Base-by-base conservation (phyloP, 2,113 vertebrate species). In the Dasypus novemcinctus region DNA sequence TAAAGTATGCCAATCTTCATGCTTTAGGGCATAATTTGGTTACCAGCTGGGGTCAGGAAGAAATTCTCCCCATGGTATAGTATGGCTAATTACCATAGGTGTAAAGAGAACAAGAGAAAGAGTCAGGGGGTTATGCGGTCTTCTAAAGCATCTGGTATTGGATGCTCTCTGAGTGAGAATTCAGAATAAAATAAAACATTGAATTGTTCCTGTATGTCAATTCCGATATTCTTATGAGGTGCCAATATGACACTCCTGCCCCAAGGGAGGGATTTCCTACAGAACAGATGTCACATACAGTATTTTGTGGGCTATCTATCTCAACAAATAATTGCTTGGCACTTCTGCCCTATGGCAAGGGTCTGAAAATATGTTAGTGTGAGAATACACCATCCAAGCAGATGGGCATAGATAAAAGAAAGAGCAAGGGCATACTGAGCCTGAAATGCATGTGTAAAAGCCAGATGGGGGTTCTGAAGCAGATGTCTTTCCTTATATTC, bases 331-430 rank as follows among this genome's bases (percentile, higher is more conserved):
- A 97, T 98, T 98, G 95, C 96, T 96, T 97, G 95, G 96, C 95
- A 96, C 89, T 97, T 97, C 61, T 97, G 97, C 97, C 97, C 97
- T 97, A 97, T 97, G 96, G 97, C 97, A 96, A 98, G 94, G 97
- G 97, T 96, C 94, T 98, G 96, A 95, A 97, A 97, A 96, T 90
- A 87, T 92, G 96, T 95, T 94, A 90, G 97, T 89, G 80, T 95
- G 93, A 92, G 83, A 95, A 93, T 43, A 90, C n/a, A 87, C 61
- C 89, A 31, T 90, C 76, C 69, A 93, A 96, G 94, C 97, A 97
- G 97, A 98, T 97, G 97, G 97, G 79, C 94, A 95, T 8, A 71
- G 83, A 97, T 93, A 95, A 96, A 92, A 94, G 87, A 85, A 94
- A 90, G 64, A 64, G 18, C 86, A 83, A 95, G 89, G 93, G 87